Percentiles rank a stretch among this genome's conserved stretches.
Conservation (phyloP, 2,797 vertebrate species). For the Vireo griseus region DNA sequence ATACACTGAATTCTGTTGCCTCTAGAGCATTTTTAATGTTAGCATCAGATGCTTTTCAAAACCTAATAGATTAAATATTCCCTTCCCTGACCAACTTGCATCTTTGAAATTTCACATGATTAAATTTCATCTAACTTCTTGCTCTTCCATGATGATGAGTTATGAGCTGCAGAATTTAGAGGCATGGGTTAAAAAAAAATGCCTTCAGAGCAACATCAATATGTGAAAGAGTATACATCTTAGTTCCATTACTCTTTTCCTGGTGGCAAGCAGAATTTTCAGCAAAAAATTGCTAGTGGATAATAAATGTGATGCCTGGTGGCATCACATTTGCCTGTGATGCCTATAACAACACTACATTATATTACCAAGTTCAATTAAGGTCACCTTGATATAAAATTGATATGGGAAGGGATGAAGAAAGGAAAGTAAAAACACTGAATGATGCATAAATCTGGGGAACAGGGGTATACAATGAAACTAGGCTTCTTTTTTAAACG, state of each 20-base stretch:
- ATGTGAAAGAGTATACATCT: neutral
- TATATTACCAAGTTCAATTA: constrained; percentile 29
- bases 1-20: constrained; percentile 16
- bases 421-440: neutral
- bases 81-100: constrained; percentile 49
- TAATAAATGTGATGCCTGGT: constrained; percentile 42
- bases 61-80: constrained; percentile 45
- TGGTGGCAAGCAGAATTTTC: constrained; percentile 32
- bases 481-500: neutral
- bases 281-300: neutral
- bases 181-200: neutral
- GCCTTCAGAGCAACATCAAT: constrained; percentile 5
- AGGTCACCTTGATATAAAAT: constrained; percentile 54
- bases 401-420: neutral
- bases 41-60: constrained; percentile 55
- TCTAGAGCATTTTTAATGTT: constrained; percentile 37
- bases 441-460: neutral
- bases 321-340: too few relatives aligned
- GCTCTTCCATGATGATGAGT: constrained; percentile 44
- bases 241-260: constrained; percentile 25
- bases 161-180: constrained; percentile 28
- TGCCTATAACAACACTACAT: constrained; percentile 14
- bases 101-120: constrained; percentile 52
- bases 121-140: constrained; percentile 51
- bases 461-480: neutral